A percentile compares a stretch with the other conserved stretches of the same genome.
Conservation (phyloP, 2,888 invertebrate genomes). For the Smittia aterrima region DNA sequence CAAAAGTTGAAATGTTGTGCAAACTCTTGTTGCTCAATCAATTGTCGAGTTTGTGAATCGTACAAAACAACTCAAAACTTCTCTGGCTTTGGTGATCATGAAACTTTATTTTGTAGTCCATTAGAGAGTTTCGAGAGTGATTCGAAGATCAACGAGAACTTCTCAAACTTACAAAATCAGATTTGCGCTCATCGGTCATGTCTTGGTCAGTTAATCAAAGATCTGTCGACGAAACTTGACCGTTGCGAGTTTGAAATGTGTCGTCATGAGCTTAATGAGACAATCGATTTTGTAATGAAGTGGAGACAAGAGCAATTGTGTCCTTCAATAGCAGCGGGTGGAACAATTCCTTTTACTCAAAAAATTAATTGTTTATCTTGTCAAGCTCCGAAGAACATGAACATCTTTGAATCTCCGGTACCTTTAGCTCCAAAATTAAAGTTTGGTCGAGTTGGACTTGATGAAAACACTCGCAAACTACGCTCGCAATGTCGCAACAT, state of each 20-base stretch:
- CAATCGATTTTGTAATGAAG: neutral
- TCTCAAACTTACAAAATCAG: neutral
- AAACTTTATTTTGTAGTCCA: too few species aligned
- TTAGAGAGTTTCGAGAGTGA: too few species aligned
- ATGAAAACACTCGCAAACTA: neutral
- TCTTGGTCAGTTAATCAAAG: neutral
- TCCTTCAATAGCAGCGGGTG: neutral
- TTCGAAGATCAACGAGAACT: neutral
- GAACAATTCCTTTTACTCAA: neutral
- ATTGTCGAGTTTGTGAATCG: too few species aligned
- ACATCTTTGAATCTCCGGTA: neutral
- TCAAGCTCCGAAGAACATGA: neutral
- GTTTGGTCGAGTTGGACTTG: neutral
- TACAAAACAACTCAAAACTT: too few species aligned
- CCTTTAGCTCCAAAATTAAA: neutral
- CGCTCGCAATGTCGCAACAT: neutral
- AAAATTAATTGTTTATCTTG: conserved; percentile 1
- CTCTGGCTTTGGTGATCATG: too few species aligned
- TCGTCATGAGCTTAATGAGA: neutral
- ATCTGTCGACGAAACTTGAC: neutral
- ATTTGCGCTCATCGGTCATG: neutral
- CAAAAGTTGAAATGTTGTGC: neutral
- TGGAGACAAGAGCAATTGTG: neutral
- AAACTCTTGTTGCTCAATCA: too few species aligned
- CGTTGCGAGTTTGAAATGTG: conserved; percentile 18